Evolutionary conservation across 2,113 vertebrate genomes (phyloP).

Genomic region (Dicaeum eximium): DNA sequence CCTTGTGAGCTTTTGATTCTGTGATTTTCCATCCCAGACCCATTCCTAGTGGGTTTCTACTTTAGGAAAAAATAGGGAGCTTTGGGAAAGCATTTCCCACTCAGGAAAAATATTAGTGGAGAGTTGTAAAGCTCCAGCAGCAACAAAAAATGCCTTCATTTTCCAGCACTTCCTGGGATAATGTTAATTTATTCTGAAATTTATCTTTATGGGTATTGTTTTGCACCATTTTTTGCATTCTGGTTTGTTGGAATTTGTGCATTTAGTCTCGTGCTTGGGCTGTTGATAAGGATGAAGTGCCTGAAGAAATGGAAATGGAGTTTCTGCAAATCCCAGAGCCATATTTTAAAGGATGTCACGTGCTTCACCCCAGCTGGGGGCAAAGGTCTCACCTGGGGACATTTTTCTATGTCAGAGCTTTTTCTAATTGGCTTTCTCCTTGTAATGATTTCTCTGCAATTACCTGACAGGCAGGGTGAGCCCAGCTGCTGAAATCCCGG

Average conservation of each 20-base stretch:
- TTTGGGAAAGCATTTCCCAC: not conserved
- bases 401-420: not conserved
- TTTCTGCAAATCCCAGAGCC: not conserved
- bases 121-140: not conserved
- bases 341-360: not conserved
- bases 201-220: not conserved
- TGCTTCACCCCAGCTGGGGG: not conserved
- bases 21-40: not conserved
- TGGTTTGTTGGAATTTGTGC: not conserved
- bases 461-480: not conserved
- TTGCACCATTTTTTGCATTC: not conserved
- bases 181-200: not conserved
- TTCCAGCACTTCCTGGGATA: not conserved
- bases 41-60: not conserved
- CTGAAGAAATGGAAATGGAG: not conserved
- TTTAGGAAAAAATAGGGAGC: not conserved
- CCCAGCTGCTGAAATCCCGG: not conserved
- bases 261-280: not conserved
- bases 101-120: not conserved
- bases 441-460: not conserved
- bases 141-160: not conserved
- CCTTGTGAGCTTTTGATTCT: not conserved
- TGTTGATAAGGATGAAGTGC: not conserved
- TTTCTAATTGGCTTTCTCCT: not conserved
- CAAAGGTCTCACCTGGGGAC: not conserved